Conservation (phyloP, 2,113 vertebrate genomes). For the Chionis minor region DNA sequence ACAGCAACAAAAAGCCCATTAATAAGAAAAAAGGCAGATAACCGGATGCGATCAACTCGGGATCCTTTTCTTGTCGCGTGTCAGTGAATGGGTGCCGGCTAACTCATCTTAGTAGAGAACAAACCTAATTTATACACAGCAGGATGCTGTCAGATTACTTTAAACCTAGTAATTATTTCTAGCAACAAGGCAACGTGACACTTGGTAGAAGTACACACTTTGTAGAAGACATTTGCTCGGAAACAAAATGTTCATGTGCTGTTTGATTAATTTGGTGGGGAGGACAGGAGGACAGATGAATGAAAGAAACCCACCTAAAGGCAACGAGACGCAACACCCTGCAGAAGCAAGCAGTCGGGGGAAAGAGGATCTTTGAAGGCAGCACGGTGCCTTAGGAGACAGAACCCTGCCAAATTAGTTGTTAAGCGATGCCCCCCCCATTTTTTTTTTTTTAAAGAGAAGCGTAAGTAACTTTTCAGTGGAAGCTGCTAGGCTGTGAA, state of each 20-base stretch:
- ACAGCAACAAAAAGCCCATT: slow-evolving; percentile 3
- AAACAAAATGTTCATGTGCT: neutral
- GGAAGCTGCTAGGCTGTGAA: neutral
- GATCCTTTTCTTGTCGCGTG: neutral
- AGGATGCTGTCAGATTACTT: slow-evolving; percentile 35
- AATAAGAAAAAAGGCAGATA: slow-evolving; percentile 8
- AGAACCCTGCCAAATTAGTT: neutral
- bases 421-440: rapidly evolving
- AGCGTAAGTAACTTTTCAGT: neutral
- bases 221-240: neutral
- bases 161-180: slow-evolving; percentile 21
- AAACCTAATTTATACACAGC: slow-evolving; percentile 30
- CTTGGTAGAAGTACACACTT: neutral
- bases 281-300: neutral
- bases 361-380: neutral
- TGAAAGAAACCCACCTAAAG: neutral
- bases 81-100: neutral
- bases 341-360: neutral
- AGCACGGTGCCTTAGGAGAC: rapidly evolving
- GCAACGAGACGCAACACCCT: neutral
- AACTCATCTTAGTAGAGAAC: neutral
- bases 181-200: neutral
- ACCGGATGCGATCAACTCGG: neutral
- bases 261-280: neutral
- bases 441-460: neutral